Percentiles rank a stretch among this genome's conserved stretches.
Evolutionary conservation across 2,797 vertebrate species (phyloP).

Genomic region (Lepidocolaptes lacrymiger): DNA sequence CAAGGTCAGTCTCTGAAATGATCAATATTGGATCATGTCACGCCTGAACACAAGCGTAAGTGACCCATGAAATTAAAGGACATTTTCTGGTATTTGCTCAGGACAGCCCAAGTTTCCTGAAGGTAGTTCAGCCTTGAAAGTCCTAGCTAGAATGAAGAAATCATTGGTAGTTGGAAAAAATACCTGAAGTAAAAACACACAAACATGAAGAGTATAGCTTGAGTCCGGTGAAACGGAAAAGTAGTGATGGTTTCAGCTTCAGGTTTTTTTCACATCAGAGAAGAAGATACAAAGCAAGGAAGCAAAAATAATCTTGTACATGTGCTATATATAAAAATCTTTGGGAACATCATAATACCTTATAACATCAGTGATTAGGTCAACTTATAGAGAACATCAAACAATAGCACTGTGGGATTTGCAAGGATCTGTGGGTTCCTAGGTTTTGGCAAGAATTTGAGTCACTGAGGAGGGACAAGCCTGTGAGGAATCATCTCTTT

Average conservation of each 20-base stretch:
- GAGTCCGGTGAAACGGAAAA: not conserved
- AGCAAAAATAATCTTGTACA: not conserved
- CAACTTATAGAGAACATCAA: not conserved
- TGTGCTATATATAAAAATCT: not conserved
- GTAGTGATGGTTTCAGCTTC: not conserved
- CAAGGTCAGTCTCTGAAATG: slow-evolving; percentile 18
- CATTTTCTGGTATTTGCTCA: rapidly evolving
- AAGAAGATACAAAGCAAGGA: not conserved
- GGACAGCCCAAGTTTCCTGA: not conserved
- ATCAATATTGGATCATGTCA: not conserved
- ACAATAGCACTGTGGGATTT: not conserved
- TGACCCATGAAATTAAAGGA: slow-evolving; percentile 42
- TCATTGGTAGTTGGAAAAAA: not conserved
- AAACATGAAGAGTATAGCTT: not conserved
- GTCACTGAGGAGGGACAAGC: not conserved
- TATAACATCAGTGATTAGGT: not conserved
- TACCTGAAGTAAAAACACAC: not conserved
- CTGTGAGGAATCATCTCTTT: not conserved
- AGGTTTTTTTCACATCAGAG: not conserved
- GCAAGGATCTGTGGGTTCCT: not conserved
- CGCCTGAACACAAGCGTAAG: not conserved
- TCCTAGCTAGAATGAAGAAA: not conserved
- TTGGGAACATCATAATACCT: not conserved
- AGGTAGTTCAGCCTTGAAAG: not conserved
- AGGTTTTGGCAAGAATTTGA: not conserved